These are phyloP conservation scores for Drosophila nannoptera DNA, from an alignment of 1,140 invertebrate species.

Conservation along the genomic window DNA sequence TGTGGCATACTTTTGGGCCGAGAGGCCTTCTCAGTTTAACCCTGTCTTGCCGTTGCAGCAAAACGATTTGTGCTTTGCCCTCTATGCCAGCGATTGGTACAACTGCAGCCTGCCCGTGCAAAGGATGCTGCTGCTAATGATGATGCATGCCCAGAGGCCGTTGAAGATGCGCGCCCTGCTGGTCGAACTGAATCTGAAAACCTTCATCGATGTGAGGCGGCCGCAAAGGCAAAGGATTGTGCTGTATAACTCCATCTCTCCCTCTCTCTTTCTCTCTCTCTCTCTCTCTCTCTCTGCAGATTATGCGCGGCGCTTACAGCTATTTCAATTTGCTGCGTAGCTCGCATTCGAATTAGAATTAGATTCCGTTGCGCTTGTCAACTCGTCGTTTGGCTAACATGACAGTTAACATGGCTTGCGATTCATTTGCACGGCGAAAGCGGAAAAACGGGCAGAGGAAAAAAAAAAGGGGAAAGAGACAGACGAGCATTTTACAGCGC, in stretches of 20 bases:
- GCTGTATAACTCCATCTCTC: background rate
- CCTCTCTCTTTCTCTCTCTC: conserved; percentile 2
- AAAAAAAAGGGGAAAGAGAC: conserved; percentile 10
- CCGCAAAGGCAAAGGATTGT: background rate
- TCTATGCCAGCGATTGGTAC: conserved; percentile 62
- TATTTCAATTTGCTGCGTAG: conserved; percentile 71
- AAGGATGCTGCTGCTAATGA: conserved; percentile 51
- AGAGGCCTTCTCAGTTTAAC: conserved; percentile 1
- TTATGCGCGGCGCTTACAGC: conserved; percentile 67
- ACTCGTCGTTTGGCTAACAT: conserved; percentile 65
- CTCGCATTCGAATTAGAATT: conserved; percentile 51
- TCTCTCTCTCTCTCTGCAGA: conserved; percentile 36
- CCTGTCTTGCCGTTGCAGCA: conserved; percentile 38
- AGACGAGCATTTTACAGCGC: conserved; percentile 65
- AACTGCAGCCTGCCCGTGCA: conserved; percentile 48
- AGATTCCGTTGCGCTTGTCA: conserved; percentile 56
- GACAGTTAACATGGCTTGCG: conserved; percentile 73
- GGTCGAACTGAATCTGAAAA: conserved; percentile 62
- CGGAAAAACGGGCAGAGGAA: background rate
- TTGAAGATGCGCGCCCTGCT: conserved; percentile 62
- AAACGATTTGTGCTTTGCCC: conserved; percentile 51
- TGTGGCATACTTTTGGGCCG: too few species aligned
- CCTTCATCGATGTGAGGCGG: conserved; percentile 58
- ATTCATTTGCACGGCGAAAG: conserved; percentile 53
- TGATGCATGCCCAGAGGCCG: conserved; percentile 61